Conservation (phyloP, 2,797 vertebrate genomes). For the Gymnothorax reevesii region DNA sequence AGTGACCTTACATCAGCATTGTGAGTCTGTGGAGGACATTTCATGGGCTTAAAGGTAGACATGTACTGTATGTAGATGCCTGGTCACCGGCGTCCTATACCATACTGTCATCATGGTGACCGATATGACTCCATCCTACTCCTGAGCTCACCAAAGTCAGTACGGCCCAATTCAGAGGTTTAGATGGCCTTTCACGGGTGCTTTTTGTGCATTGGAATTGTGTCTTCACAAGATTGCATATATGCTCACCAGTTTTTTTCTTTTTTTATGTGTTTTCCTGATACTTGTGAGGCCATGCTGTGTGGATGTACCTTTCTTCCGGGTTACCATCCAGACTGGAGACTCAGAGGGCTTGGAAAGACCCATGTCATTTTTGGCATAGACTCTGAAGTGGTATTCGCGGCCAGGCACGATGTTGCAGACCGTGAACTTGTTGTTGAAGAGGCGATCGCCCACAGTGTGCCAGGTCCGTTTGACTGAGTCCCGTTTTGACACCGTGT, state of each 20-base stretch:
- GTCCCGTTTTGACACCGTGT: slow-evolving; percentile 81
- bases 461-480: slow-evolving; percentile 76
- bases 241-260: background rate
- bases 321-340: slow-evolving; percentile 76
- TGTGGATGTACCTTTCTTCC: slow-evolving; percentile 72
- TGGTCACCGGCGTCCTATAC: background rate
- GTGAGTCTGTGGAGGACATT: background rate
- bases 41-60: background rate
- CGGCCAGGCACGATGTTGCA: slow-evolving; percentile 81
- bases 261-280: background rate
- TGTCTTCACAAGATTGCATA: background rate
- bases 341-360: slow-evolving; percentile 80
- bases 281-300: background rate
- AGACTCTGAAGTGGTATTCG: slow-evolving; percentile 87
- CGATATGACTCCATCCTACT: too few species aligned
- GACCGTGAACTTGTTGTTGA: slow-evolving; percentile 86
- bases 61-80: background rate
- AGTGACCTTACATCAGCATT: background rate
- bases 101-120: background rate
- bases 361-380: slow-evolving; percentile 87
- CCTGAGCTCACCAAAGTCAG: background rate
- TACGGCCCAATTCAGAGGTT: background rate
- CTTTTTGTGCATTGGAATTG: background rate
- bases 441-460: slow-evolving; percentile 77
- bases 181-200: background rate